phyloP scores from a whole-genome alignment of 2,888 invertebrate genomes.

The Eretmocerus hayati region DNA sequence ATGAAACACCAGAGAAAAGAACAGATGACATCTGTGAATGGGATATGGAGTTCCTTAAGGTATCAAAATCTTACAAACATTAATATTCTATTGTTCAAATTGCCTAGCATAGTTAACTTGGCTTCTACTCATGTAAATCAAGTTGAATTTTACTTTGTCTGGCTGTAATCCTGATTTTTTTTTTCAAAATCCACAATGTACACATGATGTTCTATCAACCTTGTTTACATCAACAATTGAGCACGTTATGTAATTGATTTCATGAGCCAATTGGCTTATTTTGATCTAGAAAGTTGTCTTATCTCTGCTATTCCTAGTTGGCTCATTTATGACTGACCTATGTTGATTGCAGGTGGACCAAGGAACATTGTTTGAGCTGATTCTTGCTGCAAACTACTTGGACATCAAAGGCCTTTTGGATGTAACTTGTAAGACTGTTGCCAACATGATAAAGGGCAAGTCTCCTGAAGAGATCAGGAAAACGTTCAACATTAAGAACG shows the following conservation, averaged over 20 bases:
- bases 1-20: constrained; percentile 91
- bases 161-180: too few relatives aligned
- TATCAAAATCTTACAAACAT: constrained; percentile 3
- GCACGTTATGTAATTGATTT: too few relatives aligned
- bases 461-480: constrained; percentile 96
- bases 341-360: constrained; percentile 68
- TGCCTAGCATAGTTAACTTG: too few relatives aligned
- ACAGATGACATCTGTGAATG: constrained; percentile 95
- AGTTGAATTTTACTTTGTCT: too few relatives aligned
- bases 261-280: too few relatives aligned
- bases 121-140: too few relatives aligned
- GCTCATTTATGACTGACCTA: too few relatives aligned
- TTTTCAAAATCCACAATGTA: too few relatives aligned
- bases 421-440: constrained; percentile 97
- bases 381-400: constrained; percentile 93
- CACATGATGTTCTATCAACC: too few relatives aligned
- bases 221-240: too few relatives aligned
- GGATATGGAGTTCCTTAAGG: constrained; percentile 94
- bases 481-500: constrained; percentile 95
- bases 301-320: too few relatives aligned
- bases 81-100: neutral
- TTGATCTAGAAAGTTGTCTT: too few relatives aligned
- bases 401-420: constrained; percentile 93
- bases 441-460: constrained; percentile 97
- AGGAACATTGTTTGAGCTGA: constrained; percentile 91